Evolutionary conservation across 2,797 vertebrate species (phyloP), one percentile per base, ranked within the genome.

Genomic region (Mormyrops boulengeri): DNA sequence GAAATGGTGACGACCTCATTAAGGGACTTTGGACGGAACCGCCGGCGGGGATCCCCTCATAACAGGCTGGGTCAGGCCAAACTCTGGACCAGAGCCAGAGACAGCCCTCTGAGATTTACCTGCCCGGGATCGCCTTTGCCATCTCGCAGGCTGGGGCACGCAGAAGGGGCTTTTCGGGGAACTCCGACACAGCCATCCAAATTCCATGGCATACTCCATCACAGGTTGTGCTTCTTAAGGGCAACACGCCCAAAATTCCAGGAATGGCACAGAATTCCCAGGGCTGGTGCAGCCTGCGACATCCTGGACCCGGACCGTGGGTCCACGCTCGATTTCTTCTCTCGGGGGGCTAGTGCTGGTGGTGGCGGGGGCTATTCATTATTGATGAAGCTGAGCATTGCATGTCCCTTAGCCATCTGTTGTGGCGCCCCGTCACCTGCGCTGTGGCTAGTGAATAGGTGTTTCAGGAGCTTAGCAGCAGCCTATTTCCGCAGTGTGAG

Each of bases 361-460:
- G 8, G 38, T 19, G 8, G n/a, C 1, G 85, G 30, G 50, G 50
- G 52, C 22, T 4, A 22, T 95, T 92, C 93, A 95, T 95, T 95
- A 94, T 95, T 95, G 93, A 96, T 95, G 91, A 92, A 89, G 93
- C 94, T 14, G 91, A 93, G 89, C 93, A 93, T 89, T 87, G 89
- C 91, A 90, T 93, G 92, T 93, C 91, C 93, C 92, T 90, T 92
- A 89, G 91, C 95, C 95, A 95, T 96, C 95, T 96, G 95, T 93
- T 91, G 89, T 89, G 11, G 38, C 84, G 87, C 89, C 69, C 82
- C 34, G 57, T 85, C 88, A 88, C 85, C 52, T 38, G 52, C n/a
- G 53, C 26, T 14, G 30, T 1, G 30, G 26, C n/a, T 52, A 87
- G 26, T 30, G 34, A 87, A 19, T 44, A 34, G 86, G 2, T 4